Conservation (phyloP, 2,113 vertebrate genomes). For the Dasyurus viverrinus region DNA sequence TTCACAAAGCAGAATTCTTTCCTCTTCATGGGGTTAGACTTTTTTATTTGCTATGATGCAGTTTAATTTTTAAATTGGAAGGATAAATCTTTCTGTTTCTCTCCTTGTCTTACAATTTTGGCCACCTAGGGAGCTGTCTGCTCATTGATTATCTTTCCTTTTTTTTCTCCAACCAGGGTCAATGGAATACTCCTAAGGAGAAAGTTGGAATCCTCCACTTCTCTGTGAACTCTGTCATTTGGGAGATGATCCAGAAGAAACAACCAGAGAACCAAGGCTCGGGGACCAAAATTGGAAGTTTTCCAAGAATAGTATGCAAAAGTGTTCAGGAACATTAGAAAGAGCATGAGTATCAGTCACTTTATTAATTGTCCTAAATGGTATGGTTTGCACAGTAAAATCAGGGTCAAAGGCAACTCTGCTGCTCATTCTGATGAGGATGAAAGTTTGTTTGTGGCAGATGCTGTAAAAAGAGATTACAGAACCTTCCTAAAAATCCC, state of each 20-base stretch:
- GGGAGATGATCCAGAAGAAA: neutral
- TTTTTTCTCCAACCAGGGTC: neutral
- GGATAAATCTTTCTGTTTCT: neutral
- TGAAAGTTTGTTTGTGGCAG: slow-evolving; percentile 1
- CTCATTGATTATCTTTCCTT: slow-evolving; percentile 26
- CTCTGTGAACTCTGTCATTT: neutral
- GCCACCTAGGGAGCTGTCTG: neutral
- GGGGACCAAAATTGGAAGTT: neutral
- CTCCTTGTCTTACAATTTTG: slow-evolving; percentile 22
- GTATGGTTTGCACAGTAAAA: neutral
- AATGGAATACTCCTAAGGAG: slow-evolving; percentile 31
- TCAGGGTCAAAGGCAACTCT: neutral
- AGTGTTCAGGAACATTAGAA: neutral
- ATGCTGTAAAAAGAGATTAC: neutral
- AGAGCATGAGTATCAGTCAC: neutral
- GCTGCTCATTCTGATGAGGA: neutral
- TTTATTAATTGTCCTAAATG: neutral
- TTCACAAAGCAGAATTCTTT: slow-evolving; percentile 32
- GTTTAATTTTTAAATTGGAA: slow-evolving; percentile 42
- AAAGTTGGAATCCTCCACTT: neutral
- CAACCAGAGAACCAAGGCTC: no score
- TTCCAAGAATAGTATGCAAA: neutral
- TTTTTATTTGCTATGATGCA: neutral
- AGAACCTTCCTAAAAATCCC: neutral
- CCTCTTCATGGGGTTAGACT: slow-evolving; percentile 13